These are phyloP conservation scores for Amazona ochrocephala DNA, from an alignment of 2,797 vertebrate genomes.

Conservation along the genomic window DNA sequence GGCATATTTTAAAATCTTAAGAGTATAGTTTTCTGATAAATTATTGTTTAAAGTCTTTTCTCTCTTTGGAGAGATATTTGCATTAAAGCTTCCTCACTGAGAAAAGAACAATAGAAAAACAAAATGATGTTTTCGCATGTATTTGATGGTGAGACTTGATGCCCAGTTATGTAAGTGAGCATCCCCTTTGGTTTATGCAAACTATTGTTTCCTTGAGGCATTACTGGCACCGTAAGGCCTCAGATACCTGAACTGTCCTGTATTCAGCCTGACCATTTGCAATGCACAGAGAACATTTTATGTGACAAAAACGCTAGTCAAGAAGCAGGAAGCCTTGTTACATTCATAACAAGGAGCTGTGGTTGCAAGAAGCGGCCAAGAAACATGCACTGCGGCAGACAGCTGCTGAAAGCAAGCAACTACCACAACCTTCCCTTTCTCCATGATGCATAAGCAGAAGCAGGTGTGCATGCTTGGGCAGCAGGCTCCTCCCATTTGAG, in stretches of 20 bases:
- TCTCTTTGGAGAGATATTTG: not conserved
- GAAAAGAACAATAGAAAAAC: slow-evolving; percentile 8
- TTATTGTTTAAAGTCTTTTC: slow-evolving; percentile 13
- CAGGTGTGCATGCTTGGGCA: fast-evolving
- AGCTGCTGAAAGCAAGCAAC: not conserved
- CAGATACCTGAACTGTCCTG: not conserved
- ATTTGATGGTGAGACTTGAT: fast-evolving
- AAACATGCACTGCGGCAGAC: not conserved
- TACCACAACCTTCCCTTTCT: too few relatives aligned
- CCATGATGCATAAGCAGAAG: not conserved
- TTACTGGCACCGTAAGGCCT: not conserved
- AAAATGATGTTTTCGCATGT: not conserved
- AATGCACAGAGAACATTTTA: fast-evolving
- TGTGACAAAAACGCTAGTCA: fast-evolving
- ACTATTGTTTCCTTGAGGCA: not conserved
- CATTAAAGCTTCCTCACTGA: not conserved
- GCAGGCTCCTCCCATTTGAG: not conserved
- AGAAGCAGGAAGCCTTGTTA: not conserved
- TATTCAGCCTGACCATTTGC: not conserved
- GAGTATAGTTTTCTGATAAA: not conserved
- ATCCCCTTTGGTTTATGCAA: not conserved
- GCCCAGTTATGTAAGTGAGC: not conserved
- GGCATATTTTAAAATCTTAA: not conserved
- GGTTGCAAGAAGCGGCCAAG: not conserved
- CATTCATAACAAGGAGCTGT: not conserved